Percentiles rank a stretch among this genome's conserved stretches.
Conservation (phyloP, 2,888 invertebrate species). For the Chirona hameri region DNA sequence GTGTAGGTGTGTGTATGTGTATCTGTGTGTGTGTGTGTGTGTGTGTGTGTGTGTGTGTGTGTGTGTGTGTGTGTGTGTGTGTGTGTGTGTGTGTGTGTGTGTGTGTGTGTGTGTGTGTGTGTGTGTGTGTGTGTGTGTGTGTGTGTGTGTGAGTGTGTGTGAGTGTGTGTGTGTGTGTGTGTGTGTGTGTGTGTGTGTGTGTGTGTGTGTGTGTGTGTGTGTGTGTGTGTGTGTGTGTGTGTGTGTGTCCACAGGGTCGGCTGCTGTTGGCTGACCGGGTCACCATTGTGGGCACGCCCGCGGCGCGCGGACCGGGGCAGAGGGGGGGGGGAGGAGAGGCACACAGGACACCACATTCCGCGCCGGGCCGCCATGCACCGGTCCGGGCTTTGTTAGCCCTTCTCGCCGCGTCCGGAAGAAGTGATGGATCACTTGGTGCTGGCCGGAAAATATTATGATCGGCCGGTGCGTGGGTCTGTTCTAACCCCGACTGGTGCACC, state of each 20-base stretch:
- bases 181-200: not conserved
- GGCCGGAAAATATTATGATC: not conserved
- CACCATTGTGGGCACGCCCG: not conserved
- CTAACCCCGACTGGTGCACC: not conserved
- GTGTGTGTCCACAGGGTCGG: not conserved
- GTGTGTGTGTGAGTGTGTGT: not conserved
- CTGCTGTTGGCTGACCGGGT: not conserved
- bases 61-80: not conserved
- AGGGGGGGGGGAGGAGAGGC: not conserved
- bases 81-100: not conserved
- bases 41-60: not conserved
- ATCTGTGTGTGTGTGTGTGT: too few relatives aligned
- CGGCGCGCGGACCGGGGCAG: not conserved
- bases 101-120: not conserved
- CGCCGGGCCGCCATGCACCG: not conserved
- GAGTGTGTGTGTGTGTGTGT: too few relatives aligned
- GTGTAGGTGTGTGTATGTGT: too few relatives aligned
- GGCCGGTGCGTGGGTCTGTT: not conserved
- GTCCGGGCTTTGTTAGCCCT: not conserved
- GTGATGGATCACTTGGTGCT: not conserved
- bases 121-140: not conserved
- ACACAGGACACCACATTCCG: not conserved
- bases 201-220: not conserved
- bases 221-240: not conserved
- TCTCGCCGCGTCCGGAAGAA: not conserved